A percentile compares a stretch with the other conserved stretches of the same genome.
phyloP scores from a whole-genome alignment of 1,140 invertebrate species.

The Drosophila sucinea region DNA sequence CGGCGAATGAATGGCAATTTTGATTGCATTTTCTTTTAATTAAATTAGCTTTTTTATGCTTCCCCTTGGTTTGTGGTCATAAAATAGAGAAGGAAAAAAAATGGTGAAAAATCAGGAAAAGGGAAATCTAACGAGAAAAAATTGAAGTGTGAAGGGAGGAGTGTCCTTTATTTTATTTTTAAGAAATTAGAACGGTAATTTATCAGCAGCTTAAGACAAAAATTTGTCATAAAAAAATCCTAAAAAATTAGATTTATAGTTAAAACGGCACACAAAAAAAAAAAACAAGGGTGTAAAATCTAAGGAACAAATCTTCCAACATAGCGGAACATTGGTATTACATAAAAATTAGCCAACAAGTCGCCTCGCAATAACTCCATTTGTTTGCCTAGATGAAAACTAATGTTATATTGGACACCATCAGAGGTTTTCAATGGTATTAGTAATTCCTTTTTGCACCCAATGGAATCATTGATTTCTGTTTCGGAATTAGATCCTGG shows the following conservation, averaged over 20 bases:
- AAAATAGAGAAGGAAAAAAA: conserved; percentile 16
- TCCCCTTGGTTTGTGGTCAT: conserved; percentile 54
- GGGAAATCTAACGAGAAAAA: background rate
- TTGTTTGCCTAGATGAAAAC: background rate
- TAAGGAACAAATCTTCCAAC: background rate
- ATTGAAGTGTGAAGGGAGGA: conserved; percentile 15
- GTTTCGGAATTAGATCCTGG: background rate
- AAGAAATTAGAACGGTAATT: conserved; percentile 30
- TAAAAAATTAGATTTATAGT: background rate
- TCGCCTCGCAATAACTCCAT: background rate
- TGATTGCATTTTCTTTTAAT: conserved; percentile 81
- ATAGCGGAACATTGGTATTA: background rate
- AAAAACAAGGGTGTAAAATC: no score
- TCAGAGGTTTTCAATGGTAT: background rate
- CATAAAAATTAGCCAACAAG: background rate
- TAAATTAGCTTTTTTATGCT: conserved; percentile 80
- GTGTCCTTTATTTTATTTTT: conserved; percentile 9
- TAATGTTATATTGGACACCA: background rate
- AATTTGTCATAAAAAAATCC: conserved; percentile 14
- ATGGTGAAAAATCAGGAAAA: conserved; percentile 12
- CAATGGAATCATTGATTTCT: background rate
- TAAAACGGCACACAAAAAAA: background rate
- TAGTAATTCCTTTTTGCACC: background rate
- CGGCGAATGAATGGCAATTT: conserved; percentile 62
- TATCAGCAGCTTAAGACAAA: background rate